Percentiles rank a stretch among this genome's conserved stretches.
Conservation (phyloP, 2,888 invertebrate species). For the Catocala sponsa region DNA sequence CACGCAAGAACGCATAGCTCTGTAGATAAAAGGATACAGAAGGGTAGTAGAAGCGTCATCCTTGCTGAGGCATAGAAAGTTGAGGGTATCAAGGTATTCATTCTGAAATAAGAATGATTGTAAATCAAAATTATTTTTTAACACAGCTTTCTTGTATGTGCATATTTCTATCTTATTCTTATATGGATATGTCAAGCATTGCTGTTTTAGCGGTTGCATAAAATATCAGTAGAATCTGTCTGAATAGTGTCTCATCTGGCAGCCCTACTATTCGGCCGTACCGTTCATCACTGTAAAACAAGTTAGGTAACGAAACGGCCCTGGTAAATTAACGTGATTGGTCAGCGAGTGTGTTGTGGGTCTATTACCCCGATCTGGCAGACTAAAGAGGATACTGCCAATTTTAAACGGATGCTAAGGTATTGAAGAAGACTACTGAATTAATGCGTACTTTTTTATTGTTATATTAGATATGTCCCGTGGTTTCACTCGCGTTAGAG, state of each 20-base stretch:
- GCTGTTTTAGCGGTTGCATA: slow-evolving; percentile 6
- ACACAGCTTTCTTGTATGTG: too few species aligned
- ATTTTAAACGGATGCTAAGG: slow-evolving; percentile 6
- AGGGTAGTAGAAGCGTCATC: slow-evolving; percentile 27
- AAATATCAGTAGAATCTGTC: slow-evolving; percentile 4
- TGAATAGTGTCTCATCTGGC: slow-evolving; percentile 7
- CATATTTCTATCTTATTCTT: too few species aligned
- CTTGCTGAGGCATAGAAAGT: slow-evolving; percentile 15
- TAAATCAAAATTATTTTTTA: too few species aligned
- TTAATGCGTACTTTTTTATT: too few species aligned
- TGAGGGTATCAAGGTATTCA: slow-evolving; percentile 3
- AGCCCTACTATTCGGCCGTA: slow-evolving; percentile 34
- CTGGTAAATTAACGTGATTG: slow-evolving; percentile 48
- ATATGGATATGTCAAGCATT: neutral
- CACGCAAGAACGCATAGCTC: slow-evolving; percentile 18
- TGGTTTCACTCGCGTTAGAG: too few species aligned
- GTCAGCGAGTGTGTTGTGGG: slow-evolving; percentile 38
- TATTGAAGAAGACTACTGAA: neutral
- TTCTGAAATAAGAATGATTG: too few species aligned
- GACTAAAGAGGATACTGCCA: slow-evolving; percentile 17
- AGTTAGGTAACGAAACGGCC: slow-evolving; percentile 39
- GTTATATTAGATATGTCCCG: too few species aligned
- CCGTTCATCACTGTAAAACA: slow-evolving; percentile 43
- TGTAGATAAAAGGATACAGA: slow-evolving; percentile 19
- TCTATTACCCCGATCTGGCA: slow-evolving; percentile 32